phyloP scores from a whole-genome alignment of 2,797 vertebrate genomes.

The Hafferia zeledoni region DNA sequence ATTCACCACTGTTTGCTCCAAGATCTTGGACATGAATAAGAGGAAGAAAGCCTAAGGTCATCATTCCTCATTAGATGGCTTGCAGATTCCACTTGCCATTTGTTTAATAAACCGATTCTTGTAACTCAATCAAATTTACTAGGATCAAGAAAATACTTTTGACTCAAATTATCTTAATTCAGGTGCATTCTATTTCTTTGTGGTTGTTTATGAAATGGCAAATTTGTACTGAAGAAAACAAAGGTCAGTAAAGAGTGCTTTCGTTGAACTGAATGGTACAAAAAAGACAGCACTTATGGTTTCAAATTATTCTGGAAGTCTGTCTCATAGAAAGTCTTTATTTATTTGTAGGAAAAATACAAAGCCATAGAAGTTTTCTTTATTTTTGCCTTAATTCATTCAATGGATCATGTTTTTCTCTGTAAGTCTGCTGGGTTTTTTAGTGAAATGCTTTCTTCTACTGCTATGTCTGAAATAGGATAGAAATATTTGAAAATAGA shows the following conservation, averaged over 20 bases:
- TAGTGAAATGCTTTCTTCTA: neutral
- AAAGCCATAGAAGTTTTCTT: neutral
- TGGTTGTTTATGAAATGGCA: neutral
- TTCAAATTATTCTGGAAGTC: neutral
- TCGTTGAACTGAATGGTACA: neutral
- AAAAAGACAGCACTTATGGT: neutral
- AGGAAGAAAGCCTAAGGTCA: neutral
- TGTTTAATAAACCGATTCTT: neutral
- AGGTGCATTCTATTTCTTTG: neutral
- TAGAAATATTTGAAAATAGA: neutral
- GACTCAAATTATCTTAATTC: neutral
- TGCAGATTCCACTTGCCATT: neutral
- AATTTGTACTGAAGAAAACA: neutral
- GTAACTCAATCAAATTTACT: neutral
- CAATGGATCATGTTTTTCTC: neutral
- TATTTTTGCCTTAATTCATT: neutral
- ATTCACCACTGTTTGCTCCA: neutral
- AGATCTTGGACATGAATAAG: neutral
- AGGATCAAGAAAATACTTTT: neutral
- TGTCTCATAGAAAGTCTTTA: neutral
- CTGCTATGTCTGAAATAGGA: neutral
- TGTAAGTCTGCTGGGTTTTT: fast-evolving
- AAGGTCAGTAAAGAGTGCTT: neutral
- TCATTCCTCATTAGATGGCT: neutral
- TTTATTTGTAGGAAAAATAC: neutral